A percentile compares a stretch with the other conserved stretches of the same genome.
Evolutionary conservation across 2,113 vertebrate species (phyloP).

Genomic region (Melanotaenia duboulayi): DNA sequence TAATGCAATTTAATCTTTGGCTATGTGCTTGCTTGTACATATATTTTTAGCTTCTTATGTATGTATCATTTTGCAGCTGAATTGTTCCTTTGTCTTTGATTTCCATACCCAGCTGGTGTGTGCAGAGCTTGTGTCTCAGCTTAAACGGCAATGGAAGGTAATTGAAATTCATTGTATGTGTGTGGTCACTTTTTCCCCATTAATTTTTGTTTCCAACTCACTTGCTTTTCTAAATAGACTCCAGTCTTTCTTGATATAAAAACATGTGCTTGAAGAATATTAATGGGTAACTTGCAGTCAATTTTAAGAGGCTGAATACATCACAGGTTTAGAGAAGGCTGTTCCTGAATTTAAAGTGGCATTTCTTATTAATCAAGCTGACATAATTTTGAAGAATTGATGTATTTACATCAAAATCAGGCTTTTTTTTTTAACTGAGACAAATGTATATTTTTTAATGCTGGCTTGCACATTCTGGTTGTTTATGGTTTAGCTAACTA

Average conservation of each 20-base stretch:
- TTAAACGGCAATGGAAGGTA: slow-evolving; percentile 50
- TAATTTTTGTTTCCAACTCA: slow-evolving; percentile 81
- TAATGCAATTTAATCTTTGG: slow-evolving; percentile 15
- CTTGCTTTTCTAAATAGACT: slow-evolving; percentile 81
- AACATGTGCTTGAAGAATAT: slow-evolving; percentile 76
- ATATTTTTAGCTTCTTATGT: slow-evolving; percentile 8
- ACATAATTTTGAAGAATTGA: slow-evolving; percentile 41
- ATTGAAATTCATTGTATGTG: slow-evolving; percentile 79
- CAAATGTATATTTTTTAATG: slow-evolving; percentile 37
- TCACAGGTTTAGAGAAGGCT: slow-evolving; percentile 59
- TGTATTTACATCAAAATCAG: slow-evolving; percentile 48
- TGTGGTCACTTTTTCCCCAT: slow-evolving; percentile 79
- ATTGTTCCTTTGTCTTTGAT: slow-evolving; percentile 18
- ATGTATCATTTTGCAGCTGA: slow-evolving; percentile 17
- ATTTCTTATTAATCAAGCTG: slow-evolving; percentile 60
- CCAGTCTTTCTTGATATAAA: slow-evolving; percentile 74
- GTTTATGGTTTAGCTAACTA: slow-evolving; percentile 15
- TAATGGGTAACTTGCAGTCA: slow-evolving; percentile 71
- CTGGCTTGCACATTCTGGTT: slow-evolving; percentile 6
- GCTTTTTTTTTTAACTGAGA: slow-evolving; percentile 8
- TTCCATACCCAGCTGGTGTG: slow-evolving; percentile 24
- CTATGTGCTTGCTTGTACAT: slow-evolving; percentile 1
- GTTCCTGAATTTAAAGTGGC: slow-evolving; percentile 60
- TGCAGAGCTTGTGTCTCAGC: slow-evolving; percentile 27
- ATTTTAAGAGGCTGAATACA: slow-evolving; percentile 69